Base-by-base conservation (phyloP, 2,113 vertebrate genomes). In the Ellobius talpinus region DNA sequence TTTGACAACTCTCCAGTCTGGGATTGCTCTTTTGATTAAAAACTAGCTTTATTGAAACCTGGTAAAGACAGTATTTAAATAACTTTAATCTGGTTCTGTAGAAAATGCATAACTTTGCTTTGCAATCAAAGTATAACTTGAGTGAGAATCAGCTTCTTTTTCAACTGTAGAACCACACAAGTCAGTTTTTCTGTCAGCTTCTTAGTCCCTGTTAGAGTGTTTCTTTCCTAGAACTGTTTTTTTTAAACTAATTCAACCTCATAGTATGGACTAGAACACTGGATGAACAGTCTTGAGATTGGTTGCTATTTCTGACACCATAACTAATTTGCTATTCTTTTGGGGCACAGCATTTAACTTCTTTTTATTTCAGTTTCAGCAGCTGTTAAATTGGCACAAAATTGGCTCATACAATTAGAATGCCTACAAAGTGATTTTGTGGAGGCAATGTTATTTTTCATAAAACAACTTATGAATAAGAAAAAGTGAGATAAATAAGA, bases 281-380 rank as follows among this genome's bases (percentile, higher is more conserved):
- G 76, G 45, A 58, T 26, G 39, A 77, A 89, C 13, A 63, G 31
- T 95, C 87, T 74, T 66, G 52, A 47, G 47, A 90, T 95, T 91
- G 26, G 1, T 92, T 93, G 96, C 90, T 96, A 90, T 93, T 95
- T 93, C 89, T 76, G 66, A 89, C 55, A 50, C 63, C 92, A 52
- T 87, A 94, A 88, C 79, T 77, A 93, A 93, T 91, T 73, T 81
- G 29, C 36, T 93, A 74, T 92, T 96, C 61, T 95, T 92, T 92
- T 11, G 88, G 86, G 77, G 92, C 47, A 68, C 77, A 29, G 21
- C 9, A 42, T 88, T 96, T 96, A 91, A 89, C 84, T 26, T 96
- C n/a, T 88, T 96, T 95, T 95, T 86, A 89, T 87, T 89, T 96
- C 68, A 77, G 63, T 90, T 97, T 87, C 78, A 82, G 29, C 70